Evolutionary conservation across 1,140 invertebrate species (phyloP), one percentile per base, ranked within the genome.

Genomic region (Carcinoscorpius rotundicauda): DNA sequence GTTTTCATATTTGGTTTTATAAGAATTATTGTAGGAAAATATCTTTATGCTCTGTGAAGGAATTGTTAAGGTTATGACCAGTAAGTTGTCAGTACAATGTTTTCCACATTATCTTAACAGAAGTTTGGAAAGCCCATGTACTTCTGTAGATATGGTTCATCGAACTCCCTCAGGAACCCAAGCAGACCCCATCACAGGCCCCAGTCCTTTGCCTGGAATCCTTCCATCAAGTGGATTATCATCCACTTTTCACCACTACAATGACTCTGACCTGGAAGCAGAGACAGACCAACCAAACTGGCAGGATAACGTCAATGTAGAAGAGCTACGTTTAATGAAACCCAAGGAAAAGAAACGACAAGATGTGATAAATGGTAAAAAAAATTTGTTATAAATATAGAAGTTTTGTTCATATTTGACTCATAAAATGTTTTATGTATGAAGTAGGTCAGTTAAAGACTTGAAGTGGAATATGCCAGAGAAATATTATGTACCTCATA

Each of bases 321-420:
- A 95, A 59, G 81, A 87, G 55, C 78, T 93, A 5, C 78, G 82
- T 11, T 79, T 82, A 62, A 79, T 93, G 60, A 83, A 86, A 68
- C 82, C 86, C 53, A 82, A 85, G 71, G 86, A 92, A 77, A 88
- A 89, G 76, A 97, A 97, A 76, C 82, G 93, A 69, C 96, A 98
- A 79, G 94, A 98, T 81, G 90, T 97, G 73, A 93, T 98, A 66
- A 97, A 98, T 78, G 93, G 93, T 96, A 72, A 29, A 29, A 29
- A 29, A 1, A 29, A 29, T 29, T 29, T 29, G 29, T 29, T 29
- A 29, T 29, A 29, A 29, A 29, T 29, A 29, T 29, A 29, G 0
- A 29, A 29, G 29, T 29, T 29, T 29, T 29, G 29, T 29, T 29
- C 29, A 29, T 29, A 29, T 2, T 29, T 29, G 29, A 29, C 29